phyloP scores from a whole-genome alignment of 2,888 invertebrate species.

The Sesamia inferens region DNA sequence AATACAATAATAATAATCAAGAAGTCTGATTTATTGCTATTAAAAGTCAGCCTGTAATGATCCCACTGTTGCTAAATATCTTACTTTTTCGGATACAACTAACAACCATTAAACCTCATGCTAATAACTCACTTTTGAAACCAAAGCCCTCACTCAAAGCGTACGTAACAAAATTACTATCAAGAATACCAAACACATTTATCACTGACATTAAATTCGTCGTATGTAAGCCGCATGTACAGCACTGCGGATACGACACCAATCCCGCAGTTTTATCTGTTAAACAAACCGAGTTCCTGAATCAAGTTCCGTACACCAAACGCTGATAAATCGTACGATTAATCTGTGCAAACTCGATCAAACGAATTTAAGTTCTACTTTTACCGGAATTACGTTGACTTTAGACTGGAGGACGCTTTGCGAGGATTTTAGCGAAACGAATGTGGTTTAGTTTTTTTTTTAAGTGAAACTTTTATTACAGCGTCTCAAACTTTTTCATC shows the following conservation, averaged over 20 bases:
- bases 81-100: not conserved
- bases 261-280: slow-evolving; percentile 71
- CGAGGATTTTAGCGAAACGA: slow-evolving; percentile 29
- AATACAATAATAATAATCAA: no score
- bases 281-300: slow-evolving; percentile 72
- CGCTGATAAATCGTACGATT: slow-evolving; percentile 63
- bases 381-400: slow-evolving; percentile 34
- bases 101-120: not conserved
- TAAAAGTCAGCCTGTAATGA: no score
- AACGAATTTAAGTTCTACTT: slow-evolving; percentile 55
- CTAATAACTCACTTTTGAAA: not conserved
- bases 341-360: slow-evolving; percentile 52
- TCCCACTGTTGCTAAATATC: no score
- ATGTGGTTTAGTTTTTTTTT: slow-evolving; percentile 23
- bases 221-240: slow-evolving; percentile 56
- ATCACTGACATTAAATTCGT: slow-evolving; percentile 55
- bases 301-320: slow-evolving; percentile 66
- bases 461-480: no score
- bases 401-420: slow-evolving; percentile 24
- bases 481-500: no score
- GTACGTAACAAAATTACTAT: not conserved
- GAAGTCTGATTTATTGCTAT: no score
- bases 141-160: not conserved
- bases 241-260: slow-evolving; percentile 66
- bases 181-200: not conserved